A percentile compares a stretch with the other conserved stretches of the same genome.
Conservation (phyloP, 2,888 invertebrate genomes). For the Thymelicus lineola region DNA sequence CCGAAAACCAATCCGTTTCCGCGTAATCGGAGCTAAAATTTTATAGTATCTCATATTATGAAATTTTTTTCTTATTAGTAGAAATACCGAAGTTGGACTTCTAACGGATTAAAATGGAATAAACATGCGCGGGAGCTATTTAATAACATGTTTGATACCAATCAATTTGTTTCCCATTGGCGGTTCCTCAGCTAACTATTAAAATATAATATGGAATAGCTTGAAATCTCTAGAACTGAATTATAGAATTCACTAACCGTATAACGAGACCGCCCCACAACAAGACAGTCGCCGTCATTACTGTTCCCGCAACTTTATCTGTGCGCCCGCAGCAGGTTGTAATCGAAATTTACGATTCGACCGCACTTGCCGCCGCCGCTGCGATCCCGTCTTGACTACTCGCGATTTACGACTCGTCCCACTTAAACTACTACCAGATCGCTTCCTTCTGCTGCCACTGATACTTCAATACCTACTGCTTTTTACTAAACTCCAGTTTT, state of each 20-base stretch:
- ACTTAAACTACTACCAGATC: slow-evolving; percentile 35
- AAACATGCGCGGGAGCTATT: no score
- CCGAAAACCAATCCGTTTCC: no score
- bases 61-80: no score
- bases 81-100: no score
- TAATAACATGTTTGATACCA: not conserved
- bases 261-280: slow-evolving; percentile 32
- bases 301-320: slow-evolving; percentile 37
- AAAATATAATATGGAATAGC: not conserved
- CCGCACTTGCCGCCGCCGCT: slow-evolving; percentile 49
- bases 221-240: slow-evolving; percentile 9
- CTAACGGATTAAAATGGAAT: no score
- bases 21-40: no score
- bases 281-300: slow-evolving; percentile 27
- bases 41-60: no score
- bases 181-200: not conserved
- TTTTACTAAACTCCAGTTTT: not conserved
- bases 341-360: slow-evolving; percentile 59
- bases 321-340: slow-evolving; percentile 43
- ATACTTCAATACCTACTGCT: not conserved
- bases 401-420: slow-evolving; percentile 43
- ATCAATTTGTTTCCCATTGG: not conserved
- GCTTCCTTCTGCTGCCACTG: slow-evolving; percentile 9
- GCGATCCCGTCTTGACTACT: slow-evolving; percentile 45
- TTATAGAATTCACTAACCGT: slow-evolving; percentile 19